Evolutionary conservation across 1,140 invertebrate species (phyloP), one percentile per base, ranked within the genome.

Genomic region (Tenebrio molitor): DNA sequence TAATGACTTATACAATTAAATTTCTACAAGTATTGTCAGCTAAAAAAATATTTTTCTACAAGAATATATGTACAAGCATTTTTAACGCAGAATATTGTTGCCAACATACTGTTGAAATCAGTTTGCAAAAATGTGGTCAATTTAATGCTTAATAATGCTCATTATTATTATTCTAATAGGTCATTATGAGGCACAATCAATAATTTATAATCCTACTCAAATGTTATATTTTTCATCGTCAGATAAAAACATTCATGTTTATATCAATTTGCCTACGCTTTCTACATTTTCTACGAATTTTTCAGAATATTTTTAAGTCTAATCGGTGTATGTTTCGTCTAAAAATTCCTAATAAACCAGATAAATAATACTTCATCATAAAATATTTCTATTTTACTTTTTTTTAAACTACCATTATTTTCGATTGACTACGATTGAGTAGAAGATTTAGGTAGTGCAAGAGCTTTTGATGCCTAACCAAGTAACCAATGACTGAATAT

Each of bases 21-120:
- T 15, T 12, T 67, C 34, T 23, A 62, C 36, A 73, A 66, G 76
- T 81, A 81, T 81, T 81, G 80, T 81, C 80, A 66, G 75, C 68
- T 80, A 78, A 76, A 81, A 81, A 81, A 81, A 81, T 81, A 81
- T 80, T 67, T 76, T 72, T 77, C 77, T 79, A 77, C 74, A 74
- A 76, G 74, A 77, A 39, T 69, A 74, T 78, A 78, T 79, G 71
- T 79, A 79, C 78, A 79, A 77, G 74, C 72, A 41, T 73, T 70
- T 44, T 15, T 67, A 70, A 73, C 67, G 33, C 64, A 66, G 64
- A 71, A 69, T 68, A 50, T 16, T 21, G 7, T 21, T 23, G 34
- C 41, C 34, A 44, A 65, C 34, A 21, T 39, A 65, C 19, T 65
- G 16, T 39, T 65, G 33, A 64, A 39, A 36, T 34, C 58, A 34